Conservation (phyloP, 2,113 vertebrate genomes). For the Nibea coibor region DNA sequence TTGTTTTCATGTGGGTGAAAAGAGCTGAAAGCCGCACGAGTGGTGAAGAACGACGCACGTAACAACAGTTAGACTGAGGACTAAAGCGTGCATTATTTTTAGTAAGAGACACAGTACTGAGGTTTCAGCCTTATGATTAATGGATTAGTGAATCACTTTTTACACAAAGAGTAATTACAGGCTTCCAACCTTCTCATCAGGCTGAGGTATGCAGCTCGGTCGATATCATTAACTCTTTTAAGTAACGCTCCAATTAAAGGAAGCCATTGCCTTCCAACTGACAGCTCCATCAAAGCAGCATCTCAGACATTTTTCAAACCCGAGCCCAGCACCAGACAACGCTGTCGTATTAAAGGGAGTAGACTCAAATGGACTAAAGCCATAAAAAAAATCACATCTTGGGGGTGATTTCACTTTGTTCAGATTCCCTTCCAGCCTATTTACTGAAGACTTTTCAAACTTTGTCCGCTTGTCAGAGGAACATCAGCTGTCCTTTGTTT, state of each 20-base stretch:
- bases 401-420: constrained; percentile 41
- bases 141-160: not conserved
- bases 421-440: constrained; percentile 36
- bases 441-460: constrained; percentile 44
- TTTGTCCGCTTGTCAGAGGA: constrained; percentile 32
- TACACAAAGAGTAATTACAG: not conserved
- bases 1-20: not conserved
- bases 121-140: not conserved
- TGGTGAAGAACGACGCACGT: not conserved
- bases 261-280: not conserved
- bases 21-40: not conserved
- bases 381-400: constrained; percentile 25
- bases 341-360: constrained; percentile 21
- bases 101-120: not conserved
- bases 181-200: not conserved
- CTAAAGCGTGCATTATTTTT: too few relatives aligned
- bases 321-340: not conserved
- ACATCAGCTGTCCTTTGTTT: constrained; percentile 1
- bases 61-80: not conserved
- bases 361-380: constrained; percentile 41
- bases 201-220: not conserved
- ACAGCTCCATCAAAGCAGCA: constrained; percentile 21
- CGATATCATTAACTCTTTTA: constrained; percentile 6
- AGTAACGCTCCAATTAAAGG: constrained; percentile 5
- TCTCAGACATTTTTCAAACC: constrained; percentile 22